Base-by-base conservation (phyloP, 2,888 invertebrate species). In the Phorcus lineatus region DNA sequence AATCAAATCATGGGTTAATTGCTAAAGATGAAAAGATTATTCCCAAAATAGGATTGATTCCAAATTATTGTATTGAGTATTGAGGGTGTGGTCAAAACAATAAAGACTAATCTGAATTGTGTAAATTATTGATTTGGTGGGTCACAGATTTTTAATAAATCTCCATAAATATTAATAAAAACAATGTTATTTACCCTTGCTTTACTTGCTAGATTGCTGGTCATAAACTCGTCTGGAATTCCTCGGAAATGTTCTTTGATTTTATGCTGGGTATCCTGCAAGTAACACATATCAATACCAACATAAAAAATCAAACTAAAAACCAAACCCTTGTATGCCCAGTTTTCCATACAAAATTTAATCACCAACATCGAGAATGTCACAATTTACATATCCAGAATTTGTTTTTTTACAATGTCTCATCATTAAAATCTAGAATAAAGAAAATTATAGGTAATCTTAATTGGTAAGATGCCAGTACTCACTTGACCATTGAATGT, bases 161-260 rank as follows among this genome's bases (percentile, higher is more conserved):
- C 1, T n/a, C 17, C 7, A 1, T 70, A 31, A 2, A 9, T 11
- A n/a, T n/a, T 4, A 6, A 2, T 11, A 13, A 28, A 31, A 7
- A 31, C 7, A 2, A 17, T 24, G 70, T 13, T 24, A 70, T 82
- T 70, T 85, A 93, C 93, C 90, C 92, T 93, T 52, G 93, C 92
- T 88, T 90, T 91, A 57, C 91, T 88, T 17, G 93, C 92, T 77
- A 91, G 83, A 80, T 93, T 92, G 87, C 90, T 91, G 13, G 92
- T 92, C 91, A 93, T 92, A 82, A 93, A 93, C 81, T 93, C 93
- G 91, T 93, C 93, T 36, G 93, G 92, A 57, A 92, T 89, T 24
- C 92, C 92, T 74, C 91, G 81, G 83, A 93, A 93, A 81, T 91
- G 89, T 81, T 93, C 93, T 81, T 89, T 90, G 57, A 93, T 91